Evolutionary conservation across 2,113 vertebrate species (phyloP).

Genomic region (Rafetus swinhoei): DNA sequence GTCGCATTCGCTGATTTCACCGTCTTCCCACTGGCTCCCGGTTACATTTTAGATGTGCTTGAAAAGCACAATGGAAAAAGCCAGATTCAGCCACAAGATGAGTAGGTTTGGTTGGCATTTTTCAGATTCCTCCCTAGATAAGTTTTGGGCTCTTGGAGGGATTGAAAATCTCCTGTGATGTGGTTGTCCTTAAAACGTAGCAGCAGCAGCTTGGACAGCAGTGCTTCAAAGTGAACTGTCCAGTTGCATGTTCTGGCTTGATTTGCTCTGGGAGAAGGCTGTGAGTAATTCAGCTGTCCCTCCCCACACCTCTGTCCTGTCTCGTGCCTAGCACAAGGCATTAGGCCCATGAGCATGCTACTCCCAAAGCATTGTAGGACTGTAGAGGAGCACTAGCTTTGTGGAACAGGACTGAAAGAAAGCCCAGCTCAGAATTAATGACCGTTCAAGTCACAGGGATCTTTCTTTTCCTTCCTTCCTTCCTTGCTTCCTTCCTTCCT

Average conservation of each 20-base stretch:
- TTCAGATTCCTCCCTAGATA: neutral
- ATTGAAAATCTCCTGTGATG: too few species aligned
- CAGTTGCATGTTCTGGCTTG: neutral
- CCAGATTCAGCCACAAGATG: neutral
- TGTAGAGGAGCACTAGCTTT: neutral
- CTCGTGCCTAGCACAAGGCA: neutral
- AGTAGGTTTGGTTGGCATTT: neutral
- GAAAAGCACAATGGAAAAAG: neutral
- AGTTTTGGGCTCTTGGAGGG: neutral
- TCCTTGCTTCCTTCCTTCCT: neutral
- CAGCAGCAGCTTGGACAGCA: neutral
- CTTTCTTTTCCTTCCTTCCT: neutral
- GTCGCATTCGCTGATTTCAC: accelerated
- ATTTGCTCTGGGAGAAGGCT: neutral
- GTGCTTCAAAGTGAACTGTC: neutral
- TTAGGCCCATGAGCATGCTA: too few species aligned
- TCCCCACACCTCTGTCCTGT: neutral
- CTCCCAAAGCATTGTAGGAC: neutral
- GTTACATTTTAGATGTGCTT: neutral
- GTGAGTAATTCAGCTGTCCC: neutral
- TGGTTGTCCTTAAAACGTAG: neutral
- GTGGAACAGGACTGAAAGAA: neutral
- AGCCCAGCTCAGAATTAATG: neutral
- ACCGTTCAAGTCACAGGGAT: neutral
- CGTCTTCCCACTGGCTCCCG: neutral